These are phyloP conservation scores for Eunapius fragilis DNA, from an alignment of 37 sponge, comb jelly and placozoan genomes.

Conservation along the genomic window DNA sequence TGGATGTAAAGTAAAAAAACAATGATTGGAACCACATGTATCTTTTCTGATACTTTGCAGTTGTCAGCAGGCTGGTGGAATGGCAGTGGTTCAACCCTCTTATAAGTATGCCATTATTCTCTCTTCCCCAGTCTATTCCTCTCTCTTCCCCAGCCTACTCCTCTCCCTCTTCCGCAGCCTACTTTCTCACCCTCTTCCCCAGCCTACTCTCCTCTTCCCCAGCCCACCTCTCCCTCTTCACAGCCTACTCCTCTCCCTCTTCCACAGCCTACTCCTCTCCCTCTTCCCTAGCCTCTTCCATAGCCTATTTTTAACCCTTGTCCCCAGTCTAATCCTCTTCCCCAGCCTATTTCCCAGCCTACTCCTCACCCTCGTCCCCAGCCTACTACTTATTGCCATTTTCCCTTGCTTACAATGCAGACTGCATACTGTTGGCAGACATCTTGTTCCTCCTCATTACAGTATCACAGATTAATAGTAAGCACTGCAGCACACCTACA, in stretches of 20 bases:
- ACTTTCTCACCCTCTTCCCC: too few relatives aligned
- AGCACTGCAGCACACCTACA: background rate
- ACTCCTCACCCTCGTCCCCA: background rate
- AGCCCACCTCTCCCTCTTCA: too few relatives aligned
- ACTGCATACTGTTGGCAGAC: slow-evolving; percentile 38
- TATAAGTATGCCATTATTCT: background rate
- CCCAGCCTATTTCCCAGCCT: background rate
- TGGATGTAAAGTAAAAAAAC: too few relatives aligned
- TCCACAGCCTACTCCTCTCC: background rate
- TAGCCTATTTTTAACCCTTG: background rate
- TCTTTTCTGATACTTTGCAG: background rate
- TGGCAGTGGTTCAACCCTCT: slow-evolving; percentile 40
- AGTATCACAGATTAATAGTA: background rate
- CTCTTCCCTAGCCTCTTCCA: too few relatives aligned
- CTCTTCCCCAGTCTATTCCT: too few relatives aligned
- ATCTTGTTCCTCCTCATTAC: slow-evolving; percentile 36
- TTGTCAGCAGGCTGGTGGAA: slow-evolving; percentile 9
- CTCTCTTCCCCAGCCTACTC: background rate
- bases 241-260: too few relatives aligned
- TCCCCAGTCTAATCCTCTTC: too few relatives aligned
- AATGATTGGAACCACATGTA: too few relatives aligned
- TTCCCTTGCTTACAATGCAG: slow-evolving; percentile 6
- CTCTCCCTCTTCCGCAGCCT: background rate
- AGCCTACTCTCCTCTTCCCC: background rate
- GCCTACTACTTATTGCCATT: too few relatives aligned